Percentiles rank a stretch among this genome's conserved stretches.
phyloP scores from a whole-genome alignment of 2,888 invertebrate species.

The Gibbula magus region DNA sequence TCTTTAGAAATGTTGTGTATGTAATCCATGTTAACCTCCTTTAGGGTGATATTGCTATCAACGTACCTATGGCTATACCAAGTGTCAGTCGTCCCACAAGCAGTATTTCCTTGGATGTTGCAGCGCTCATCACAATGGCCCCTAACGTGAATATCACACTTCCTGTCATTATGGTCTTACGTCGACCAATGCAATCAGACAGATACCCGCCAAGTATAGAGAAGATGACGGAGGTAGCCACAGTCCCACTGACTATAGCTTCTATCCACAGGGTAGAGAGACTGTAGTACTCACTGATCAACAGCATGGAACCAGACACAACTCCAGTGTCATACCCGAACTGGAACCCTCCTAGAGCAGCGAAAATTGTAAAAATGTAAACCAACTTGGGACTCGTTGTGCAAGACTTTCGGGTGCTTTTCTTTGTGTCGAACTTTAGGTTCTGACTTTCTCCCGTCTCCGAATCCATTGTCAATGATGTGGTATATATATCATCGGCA shows the following conservation, averaged over 20 bases:
- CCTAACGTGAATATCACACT: constrained; percentile 76
- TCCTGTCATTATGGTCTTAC: constrained; percentile 75
- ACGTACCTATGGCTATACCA: constrained; percentile 75
- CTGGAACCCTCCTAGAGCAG: constrained; percentile 75
- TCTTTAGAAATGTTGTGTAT: no score
- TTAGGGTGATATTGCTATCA: neutral
- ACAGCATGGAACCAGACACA: constrained; percentile 77
- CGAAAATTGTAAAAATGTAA: constrained; percentile 49
- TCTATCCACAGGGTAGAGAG: constrained; percentile 76
- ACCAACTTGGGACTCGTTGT: constrained; percentile 26
- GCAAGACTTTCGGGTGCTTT: neutral
- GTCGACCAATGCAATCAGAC: constrained; percentile 76
- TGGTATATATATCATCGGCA: no score
- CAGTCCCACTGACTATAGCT: constrained; percentile 76
- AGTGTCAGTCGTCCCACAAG: constrained; percentile 74
- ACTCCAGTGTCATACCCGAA: constrained; percentile 77
- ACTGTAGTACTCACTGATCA: constrained; percentile 74
- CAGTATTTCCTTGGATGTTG: constrained; percentile 64
- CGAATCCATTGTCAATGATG: no score
- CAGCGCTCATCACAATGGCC: constrained; percentile 74
- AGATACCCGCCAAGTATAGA: constrained; percentile 74
- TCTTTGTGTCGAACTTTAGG: no score
- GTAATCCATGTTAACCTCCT: no score
- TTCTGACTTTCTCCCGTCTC: no score
- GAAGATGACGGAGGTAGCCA: constrained; percentile 74